Evolutionary conservation across 1,140 invertebrate genomes (phyloP).

Genomic region (Aphidius gifuensis): DNA sequence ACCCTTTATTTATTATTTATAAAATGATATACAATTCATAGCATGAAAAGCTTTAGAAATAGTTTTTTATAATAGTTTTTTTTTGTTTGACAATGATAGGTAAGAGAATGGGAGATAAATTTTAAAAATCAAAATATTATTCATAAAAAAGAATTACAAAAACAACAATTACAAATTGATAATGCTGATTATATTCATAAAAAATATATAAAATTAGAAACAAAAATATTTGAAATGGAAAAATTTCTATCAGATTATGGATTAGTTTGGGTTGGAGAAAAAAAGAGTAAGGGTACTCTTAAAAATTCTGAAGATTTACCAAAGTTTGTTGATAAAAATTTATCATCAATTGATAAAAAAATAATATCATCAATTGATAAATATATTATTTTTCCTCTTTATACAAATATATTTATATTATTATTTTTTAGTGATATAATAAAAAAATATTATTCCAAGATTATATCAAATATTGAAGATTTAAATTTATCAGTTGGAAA

Average conservation of each 20-base stretch:
- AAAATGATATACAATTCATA: not conserved
- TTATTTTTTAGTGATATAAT: constrained; percentile 41
- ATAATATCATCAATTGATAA: too few relatives aligned
- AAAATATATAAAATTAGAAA: constrained; percentile 38
- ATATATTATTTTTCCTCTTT: too few relatives aligned
- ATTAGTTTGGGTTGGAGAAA: constrained; percentile 42
- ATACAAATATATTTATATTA: constrained; percentile 25
- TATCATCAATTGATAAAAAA: constrained; percentile 11
- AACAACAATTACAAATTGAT: constrained; percentile 31
- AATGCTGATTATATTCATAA: constrained; percentile 41
- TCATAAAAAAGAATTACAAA: constrained; percentile 33
- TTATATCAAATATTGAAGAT: constrained; percentile 43
- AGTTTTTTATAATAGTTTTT: not conserved
- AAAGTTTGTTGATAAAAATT: constrained; percentile 27
- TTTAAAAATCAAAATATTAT: constrained; percentile 33
- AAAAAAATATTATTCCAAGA: constrained; percentile 38
- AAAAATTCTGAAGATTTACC: constrained; percentile 14
- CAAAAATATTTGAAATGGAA: constrained; percentile 46
- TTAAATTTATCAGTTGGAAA: constrained; percentile 43
- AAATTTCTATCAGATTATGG: constrained; percentile 47
- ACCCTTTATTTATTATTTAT: not conserved
- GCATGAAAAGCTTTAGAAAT: too few relatives aligned
- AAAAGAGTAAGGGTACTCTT: not conserved
- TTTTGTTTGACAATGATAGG: constrained; percentile 25
- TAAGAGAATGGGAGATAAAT: constrained; percentile 37